Percentiles rank a stretch among this genome's conserved stretches.
phyloP scores from a whole-genome alignment of 2,797 vertebrate species.

The Sebastes diaconus region DNA sequence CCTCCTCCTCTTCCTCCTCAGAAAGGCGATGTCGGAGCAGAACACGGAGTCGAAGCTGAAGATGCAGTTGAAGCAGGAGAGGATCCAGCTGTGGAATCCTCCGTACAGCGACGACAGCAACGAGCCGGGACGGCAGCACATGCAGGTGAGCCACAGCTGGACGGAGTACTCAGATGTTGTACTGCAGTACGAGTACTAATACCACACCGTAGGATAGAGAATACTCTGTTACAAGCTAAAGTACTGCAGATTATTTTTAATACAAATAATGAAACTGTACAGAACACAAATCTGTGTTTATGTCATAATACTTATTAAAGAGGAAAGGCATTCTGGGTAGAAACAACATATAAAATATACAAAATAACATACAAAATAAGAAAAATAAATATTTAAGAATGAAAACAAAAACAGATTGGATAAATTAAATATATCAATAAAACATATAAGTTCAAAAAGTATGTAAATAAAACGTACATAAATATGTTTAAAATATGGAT shows the following conservation, averaged over 20 bases:
- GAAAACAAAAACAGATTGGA: background rate
- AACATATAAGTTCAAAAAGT: background rate
- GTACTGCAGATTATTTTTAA: no score
- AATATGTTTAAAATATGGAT: background rate
- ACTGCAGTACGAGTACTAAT: background rate
- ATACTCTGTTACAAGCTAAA: no score
- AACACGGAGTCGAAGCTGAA: slow-evolving; percentile 90
- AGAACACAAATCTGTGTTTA: no score
- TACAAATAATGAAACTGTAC: no score
- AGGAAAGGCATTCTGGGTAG: background rate
- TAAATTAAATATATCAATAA: background rate
- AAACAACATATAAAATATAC: no score
- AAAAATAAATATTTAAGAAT: background rate
- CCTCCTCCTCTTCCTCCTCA: background rate
- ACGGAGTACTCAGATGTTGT: background rate
- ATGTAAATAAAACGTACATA: background rate
- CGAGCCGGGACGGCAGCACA: slow-evolving; percentile 73
- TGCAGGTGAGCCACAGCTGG: slow-evolving; percentile 80
- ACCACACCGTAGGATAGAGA: background rate
- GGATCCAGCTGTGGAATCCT: slow-evolving; percentile 91
- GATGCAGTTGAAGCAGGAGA: slow-evolving; percentile 87
- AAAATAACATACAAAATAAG: background rate
- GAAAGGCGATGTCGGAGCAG: slow-evolving; percentile 84
- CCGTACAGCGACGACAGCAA: slow-evolving; percentile 86
- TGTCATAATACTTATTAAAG: no score